Percentiles rank a stretch among this genome's conserved stretches.
phyloP scores from a whole-genome alignment of 2,113 vertebrate genomes.

The Periophthalmus modestus region DNA sequence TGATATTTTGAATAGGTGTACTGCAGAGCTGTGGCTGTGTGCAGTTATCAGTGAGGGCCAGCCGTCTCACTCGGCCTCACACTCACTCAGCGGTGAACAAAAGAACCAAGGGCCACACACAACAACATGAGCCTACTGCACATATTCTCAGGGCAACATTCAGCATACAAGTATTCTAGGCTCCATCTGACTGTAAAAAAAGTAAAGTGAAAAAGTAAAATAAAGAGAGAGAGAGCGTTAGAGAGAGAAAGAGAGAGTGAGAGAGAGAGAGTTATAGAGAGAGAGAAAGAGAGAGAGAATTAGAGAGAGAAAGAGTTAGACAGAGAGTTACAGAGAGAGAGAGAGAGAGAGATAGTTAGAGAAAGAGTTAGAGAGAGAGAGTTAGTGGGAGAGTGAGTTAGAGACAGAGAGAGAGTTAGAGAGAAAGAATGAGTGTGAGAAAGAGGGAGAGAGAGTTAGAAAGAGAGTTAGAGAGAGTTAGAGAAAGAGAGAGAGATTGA shows the following conservation, averaged over 20 bases:
- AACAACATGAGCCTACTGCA: conserved; percentile 7
- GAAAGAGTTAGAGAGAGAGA: too few relatives aligned
- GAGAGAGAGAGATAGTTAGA: too few relatives aligned
- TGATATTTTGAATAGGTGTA: conserved; percentile 43
- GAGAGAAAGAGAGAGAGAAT: too few relatives aligned
- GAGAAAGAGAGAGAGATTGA: background rate
- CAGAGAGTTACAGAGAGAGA: too few relatives aligned
- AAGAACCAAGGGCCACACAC: conserved; percentile 34
- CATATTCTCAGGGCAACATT: background rate
- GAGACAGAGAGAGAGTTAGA: too few relatives aligned
- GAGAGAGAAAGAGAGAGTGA: background rate
- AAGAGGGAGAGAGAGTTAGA: too few relatives aligned
- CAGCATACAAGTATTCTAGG: background rate
- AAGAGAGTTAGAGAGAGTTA: too few relatives aligned
- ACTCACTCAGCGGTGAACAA: conserved; percentile 73
- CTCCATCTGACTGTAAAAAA: background rate
- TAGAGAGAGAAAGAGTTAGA: too few relatives aligned
- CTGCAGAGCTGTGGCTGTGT: conserved; percentile 30
- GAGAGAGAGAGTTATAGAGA: too few relatives aligned
- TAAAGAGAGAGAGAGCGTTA: too few relatives aligned
- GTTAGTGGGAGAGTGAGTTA: too few relatives aligned
- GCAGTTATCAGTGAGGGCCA: conserved; percentile 77
- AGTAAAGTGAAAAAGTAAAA: background rate
- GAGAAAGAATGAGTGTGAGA: too few relatives aligned
- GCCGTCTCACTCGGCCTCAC: conserved; percentile 76